phyloP scores from a whole-genome alignment of 2,888 invertebrate species.

The Ligdia adustata region DNA sequence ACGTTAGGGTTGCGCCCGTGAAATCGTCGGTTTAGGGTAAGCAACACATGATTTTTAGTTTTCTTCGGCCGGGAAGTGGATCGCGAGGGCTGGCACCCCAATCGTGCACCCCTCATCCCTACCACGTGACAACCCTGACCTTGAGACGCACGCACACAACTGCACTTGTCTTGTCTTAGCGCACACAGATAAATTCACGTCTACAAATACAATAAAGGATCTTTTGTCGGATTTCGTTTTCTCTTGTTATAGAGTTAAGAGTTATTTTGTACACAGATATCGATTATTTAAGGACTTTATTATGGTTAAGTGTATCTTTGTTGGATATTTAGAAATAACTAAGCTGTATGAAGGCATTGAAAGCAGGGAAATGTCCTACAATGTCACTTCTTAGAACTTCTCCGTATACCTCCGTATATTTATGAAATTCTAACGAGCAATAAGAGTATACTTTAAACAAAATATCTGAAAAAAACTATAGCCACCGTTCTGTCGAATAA shows the following conservation, averaged over 20 bases:
- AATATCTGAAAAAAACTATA: no score
- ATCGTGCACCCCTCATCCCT: conserved; percentile 15
- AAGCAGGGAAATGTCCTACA: no score
- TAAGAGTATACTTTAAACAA: no score
- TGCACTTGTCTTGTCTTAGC: conserved; percentile 30
- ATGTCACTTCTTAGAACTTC: no score
- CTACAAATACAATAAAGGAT: conserved; percentile 5
- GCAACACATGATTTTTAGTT: conserved; percentile 23
- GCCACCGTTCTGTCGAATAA: no score
- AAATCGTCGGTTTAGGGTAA: conserved; percentile 8
- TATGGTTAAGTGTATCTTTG: no score
- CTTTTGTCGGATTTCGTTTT: background rate
- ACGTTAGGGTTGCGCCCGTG: conserved; percentile 25
- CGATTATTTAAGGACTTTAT: no score
- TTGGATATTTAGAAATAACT: no score
- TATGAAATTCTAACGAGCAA: no score
- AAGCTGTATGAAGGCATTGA: no score
- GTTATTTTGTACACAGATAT: no score
- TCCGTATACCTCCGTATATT: no score
- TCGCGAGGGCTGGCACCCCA: conserved; percentile 25
- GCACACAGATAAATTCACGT: conserved; percentile 25
- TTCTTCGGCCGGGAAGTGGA: conserved; percentile 29
- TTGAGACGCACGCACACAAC: conserved; percentile 55
- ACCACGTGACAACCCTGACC: conserved; percentile 69
- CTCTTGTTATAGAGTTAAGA: background rate